Base-by-base conservation (phyloP, 2,888 invertebrate species). In the Dorcus hopei region DNA sequence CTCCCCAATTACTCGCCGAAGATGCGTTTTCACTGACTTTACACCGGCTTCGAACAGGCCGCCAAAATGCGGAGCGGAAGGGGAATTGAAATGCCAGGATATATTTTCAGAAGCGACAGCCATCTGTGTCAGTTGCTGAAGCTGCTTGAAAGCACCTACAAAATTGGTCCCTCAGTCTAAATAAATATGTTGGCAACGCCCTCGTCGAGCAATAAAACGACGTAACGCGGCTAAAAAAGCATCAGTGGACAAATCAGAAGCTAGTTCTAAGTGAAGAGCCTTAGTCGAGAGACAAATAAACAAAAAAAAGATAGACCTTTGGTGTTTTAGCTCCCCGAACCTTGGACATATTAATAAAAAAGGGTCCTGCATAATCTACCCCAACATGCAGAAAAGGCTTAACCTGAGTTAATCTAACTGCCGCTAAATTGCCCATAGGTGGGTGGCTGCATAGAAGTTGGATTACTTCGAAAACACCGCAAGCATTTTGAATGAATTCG, bases 311-410 rank as follows among this genome's bases (percentile, higher is more conserved):
- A 33, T 63, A 68, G 1, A 58, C 51, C 48, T 68, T 67, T 5
- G 42, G 45, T n/a, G 40, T 45, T 45, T 56, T 63, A 3, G 41
- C 40, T 3, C 53, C 59, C 14, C 65, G 52, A 33, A 58, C 48
- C 39, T 59, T 45, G 0, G 60, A 43, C 39, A 58, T 52, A 49
- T 61, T 63, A 43, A 68, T 38, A 3, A 52, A 39, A 43, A 66
- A 59, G 9, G 65, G 65, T n/a, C 68, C 67, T 8, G 58, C 61
- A 49, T 62, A 68, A 51, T 68, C 67, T 9, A 67, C 54, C 3
- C 62, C 67, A 7, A 52, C 47, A 9, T 50, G 55, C 2, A 11
- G 40, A 59, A 68, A 68, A 1, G 65, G 64, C 16, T 38, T 38
- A 7, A 40, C 49, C n/a, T 51, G 57, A 14, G 47, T 50, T n/a